These are phyloP conservation scores for Protodeltote pygarga DNA, from an alignment of 2,888 invertebrate species.

Conservation along the genomic window DNA sequence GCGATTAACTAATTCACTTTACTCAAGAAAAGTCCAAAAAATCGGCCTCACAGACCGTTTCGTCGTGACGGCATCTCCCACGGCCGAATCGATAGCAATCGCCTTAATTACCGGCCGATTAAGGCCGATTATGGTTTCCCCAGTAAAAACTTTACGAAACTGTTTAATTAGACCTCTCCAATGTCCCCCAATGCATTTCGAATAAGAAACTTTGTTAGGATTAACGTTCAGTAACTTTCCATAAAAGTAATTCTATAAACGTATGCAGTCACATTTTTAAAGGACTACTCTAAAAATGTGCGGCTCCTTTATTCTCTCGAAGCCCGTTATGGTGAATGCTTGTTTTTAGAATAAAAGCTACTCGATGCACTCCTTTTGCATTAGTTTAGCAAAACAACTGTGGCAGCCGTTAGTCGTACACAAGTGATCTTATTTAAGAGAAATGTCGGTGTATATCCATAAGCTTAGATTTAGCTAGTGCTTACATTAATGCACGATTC, in stretches of 20 bases:
- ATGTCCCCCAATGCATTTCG: conserved; percentile 45
- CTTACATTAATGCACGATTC: conserved; percentile 13
- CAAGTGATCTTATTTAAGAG: too few relatives aligned
- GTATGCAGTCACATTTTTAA: background rate
- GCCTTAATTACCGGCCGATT: conserved; percentile 59
- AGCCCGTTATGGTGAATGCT: too few relatives aligned
- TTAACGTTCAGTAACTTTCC: conserved; percentile 25
- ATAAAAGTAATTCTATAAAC: conserved; percentile 14
- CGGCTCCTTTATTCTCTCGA: too few relatives aligned
- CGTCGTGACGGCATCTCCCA: conserved; percentile 52
- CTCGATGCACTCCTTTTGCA: background rate
- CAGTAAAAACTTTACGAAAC: conserved; percentile 52
- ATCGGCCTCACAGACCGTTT: conserved; percentile 53
- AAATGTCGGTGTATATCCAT: too few relatives aligned
- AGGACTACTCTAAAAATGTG: background rate
- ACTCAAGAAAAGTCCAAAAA: conserved; percentile 46
- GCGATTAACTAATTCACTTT: conserved; percentile 38
- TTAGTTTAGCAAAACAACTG: background rate
- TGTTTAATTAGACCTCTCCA: conserved; percentile 54
- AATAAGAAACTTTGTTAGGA: conserved; percentile 48
- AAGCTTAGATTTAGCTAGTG: too few relatives aligned
- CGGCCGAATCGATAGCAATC: conserved; percentile 57
- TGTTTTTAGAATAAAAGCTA: too few relatives aligned
- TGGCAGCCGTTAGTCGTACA: background rate
- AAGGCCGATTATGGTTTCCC: conserved; percentile 55